phyloP scores from a whole-genome alignment of 2,113 vertebrate species.

The Neogale vison region DNA sequence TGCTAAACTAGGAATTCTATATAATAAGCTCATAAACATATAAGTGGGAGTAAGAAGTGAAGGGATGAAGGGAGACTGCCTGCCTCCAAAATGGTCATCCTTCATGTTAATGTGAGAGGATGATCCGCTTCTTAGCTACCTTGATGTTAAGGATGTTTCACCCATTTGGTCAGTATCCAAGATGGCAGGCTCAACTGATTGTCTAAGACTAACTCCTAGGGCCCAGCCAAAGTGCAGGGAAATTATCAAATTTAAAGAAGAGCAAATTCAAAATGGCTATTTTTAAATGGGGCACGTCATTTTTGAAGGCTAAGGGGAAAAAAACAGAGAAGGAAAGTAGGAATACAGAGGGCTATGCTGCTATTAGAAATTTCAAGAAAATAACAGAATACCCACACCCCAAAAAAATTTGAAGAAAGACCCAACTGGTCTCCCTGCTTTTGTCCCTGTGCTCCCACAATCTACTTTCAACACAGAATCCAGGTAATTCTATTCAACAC shows the following conservation, averaged over 20 bases:
- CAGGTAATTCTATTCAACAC: background rate
- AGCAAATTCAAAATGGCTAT: slow-evolving; percentile 1
- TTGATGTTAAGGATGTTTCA: background rate
- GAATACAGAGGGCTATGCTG: background rate
- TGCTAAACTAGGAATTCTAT: background rate
- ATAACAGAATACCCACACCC: background rate
- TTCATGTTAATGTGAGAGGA: background rate
- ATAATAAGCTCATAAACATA: background rate
- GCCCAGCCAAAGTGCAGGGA: background rate
- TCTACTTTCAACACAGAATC: background rate
- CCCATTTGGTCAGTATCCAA: background rate
- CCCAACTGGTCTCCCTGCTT: background rate
- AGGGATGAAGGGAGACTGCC: background rate
- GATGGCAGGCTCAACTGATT: background rate
- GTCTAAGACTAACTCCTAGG: background rate
- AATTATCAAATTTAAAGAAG: slow-evolving; percentile 25
- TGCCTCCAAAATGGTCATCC: background rate
- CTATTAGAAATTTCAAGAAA: background rate
- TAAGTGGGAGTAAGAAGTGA: too few relatives aligned
- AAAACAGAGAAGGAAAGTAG: background rate
- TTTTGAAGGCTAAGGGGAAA: background rate
- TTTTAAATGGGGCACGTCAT: background rate
- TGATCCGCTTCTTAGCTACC: background rate
- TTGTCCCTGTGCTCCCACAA: background rate
- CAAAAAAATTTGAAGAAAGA: background rate